Percentiles rank a stretch among this genome's conserved stretches.
Conservation (phyloP, 2,797 vertebrate genomes). For the Semaprochilodus insignis region DNA sequence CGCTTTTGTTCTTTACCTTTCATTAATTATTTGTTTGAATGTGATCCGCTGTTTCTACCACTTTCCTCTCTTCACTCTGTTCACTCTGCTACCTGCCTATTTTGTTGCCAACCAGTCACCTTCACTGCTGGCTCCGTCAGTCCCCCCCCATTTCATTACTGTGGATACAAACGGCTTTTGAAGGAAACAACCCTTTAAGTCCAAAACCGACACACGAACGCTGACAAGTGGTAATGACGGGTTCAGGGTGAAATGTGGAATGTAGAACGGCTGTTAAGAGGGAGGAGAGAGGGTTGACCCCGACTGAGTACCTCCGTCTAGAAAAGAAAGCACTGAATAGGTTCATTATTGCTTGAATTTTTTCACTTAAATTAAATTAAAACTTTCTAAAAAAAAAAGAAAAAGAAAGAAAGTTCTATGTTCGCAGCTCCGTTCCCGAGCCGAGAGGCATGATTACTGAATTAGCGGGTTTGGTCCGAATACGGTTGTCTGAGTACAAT, state of each 20-base stretch:
- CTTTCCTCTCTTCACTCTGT: too few species aligned
- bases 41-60: neutral
- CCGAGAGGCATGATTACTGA: constrained; percentile 10
- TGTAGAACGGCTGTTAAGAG: neutral
- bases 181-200: neutral
- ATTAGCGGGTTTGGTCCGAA: neutral
- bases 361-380: neutral
- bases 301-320: neutral
- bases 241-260: neutral
- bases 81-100: constrained; percentile 43
- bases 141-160: neutral
- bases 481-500: neutral
- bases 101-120: constrained; percentile 8
- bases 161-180: constrained; percentile 13
- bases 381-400: neutral
- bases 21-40: neutral
- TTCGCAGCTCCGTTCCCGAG: neutral
- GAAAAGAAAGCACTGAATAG: constrained; percentile 26
- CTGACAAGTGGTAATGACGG: constrained; percentile 10
- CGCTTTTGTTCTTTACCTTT: neutral
- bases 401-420: too few species aligned
- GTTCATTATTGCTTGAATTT: constrained; percentile 17
- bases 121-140: constrained; percentile 53
- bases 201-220: neutral
- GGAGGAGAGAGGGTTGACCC: neutral